Base-by-base conservation (phyloP, 2,888 invertebrate species). In the Melieria picta region DNA sequence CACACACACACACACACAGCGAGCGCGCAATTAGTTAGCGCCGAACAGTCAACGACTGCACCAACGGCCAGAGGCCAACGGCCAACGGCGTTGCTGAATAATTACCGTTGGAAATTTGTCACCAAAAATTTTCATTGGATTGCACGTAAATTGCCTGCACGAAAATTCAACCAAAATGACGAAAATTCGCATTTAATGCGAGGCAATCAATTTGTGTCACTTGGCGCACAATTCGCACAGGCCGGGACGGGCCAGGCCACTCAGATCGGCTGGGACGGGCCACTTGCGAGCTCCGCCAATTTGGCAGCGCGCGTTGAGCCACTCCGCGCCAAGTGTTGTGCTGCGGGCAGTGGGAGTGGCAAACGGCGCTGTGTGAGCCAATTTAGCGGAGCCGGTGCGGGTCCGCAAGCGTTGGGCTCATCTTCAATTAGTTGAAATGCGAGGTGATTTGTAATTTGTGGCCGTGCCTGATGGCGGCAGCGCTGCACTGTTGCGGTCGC, bases 21-120 rank as follows among this genome's bases (percentile, higher is more conserved):
- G 5, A 52, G 1, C 30, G 30, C 30, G 30, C 30, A 30, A 30
- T 30, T 30, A 30, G 30, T 30, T 30, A 52, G 5, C 11, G 6
- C 5, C 9, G 13, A 52, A 52, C 52, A 52, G n/a, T n/a, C 48
- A 70, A 65, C 72, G 69, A 73, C 67, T 55, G 62, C 69, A 71
- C 72, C 71, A 2, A 30, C 30, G 30, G 30, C 30, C 30, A 30
- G 30, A 30, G 2, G 30, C 30, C 1, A 30, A 30, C 30, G 2
- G 30, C 30, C 30, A 30, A 30, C 3, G 30, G 30, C 30, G 30
- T 3, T 30, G 1, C 30, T 75, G 74, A 74, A 72, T 74, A 74
- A 76, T 75, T 74, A 74, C 74, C 72, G n/a, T 58, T 72, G 67
- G 66, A 72, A 76, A 76, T 76, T 75, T 76, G 74, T 77, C 72